These are phyloP conservation scores for Scomberomorus guttatus DNA, from an alignment of 2,797 vertebrate genomes.

Conservation along the genomic window DNA sequence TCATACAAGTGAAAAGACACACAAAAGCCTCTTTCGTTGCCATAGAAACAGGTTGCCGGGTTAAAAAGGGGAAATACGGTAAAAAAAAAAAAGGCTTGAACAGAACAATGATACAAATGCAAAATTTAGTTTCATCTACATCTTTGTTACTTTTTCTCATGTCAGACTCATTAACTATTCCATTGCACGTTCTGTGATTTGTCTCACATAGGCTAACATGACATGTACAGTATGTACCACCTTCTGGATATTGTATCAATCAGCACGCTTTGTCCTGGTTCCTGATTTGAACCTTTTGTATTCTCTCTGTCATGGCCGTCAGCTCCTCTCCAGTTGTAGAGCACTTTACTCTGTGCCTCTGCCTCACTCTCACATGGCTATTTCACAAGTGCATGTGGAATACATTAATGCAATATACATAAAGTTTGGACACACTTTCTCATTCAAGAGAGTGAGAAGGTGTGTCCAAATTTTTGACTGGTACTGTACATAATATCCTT, in stretches of 20 bases:
- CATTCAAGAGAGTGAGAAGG: too few relatives aligned
- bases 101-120: not conserved
- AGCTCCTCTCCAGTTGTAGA: conserved; percentile 18
- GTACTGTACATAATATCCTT: too few relatives aligned
- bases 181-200: not conserved
- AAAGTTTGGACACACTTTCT: not conserved
- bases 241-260: conserved; percentile 14
- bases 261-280: conserved; percentile 22
- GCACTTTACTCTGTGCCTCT: conserved; percentile 16
- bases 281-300: conserved; percentile 31
- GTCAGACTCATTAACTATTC: not conserved
- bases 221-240: not conserved
- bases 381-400: conserved; percentile 9
- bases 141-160: not conserved
- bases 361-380: not conserved
- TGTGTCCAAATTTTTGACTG: too few relatives aligned
- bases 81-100: not conserved
- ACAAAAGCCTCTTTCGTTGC: conserved; percentile 35
- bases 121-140: not conserved
- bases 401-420: conserved; percentile 17
- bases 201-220: not conserved
- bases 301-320: conserved; percentile 2
- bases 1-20: not conserved
- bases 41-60: conserved; percentile 39
- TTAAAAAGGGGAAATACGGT: not conserved